These are phyloP conservation scores for Calliopsis andreniformis DNA, from an alignment of 1,140 invertebrate genomes.

Conservation along the genomic window DNA sequence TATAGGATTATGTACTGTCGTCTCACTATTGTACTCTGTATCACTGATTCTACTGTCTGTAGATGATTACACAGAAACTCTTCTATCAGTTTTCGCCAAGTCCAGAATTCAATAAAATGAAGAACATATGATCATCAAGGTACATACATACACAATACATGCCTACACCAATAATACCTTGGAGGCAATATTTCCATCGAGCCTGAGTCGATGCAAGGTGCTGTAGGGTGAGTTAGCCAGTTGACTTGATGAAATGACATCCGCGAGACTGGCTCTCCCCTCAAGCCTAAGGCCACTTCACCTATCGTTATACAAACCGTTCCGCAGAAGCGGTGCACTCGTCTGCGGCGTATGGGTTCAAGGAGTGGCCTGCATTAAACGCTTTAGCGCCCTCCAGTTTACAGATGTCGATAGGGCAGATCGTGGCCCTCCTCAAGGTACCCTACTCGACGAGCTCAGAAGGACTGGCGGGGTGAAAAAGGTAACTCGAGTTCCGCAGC, in stretches of 20 bases:
- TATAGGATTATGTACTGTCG: no score
- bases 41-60: no score
- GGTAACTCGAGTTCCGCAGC: conserved; percentile 65
- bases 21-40: no score
- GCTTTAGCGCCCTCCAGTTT: conserved; percentile 51
- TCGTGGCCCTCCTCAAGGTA: conserved; percentile 56
- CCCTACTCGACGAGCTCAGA: conserved; percentile 45
- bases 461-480: conserved; percentile 53
- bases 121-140: no score
- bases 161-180: no score
- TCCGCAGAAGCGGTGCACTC: conserved; percentile 18
- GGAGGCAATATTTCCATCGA: no score
- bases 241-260: conserved; percentile 1
- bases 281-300: not conserved
- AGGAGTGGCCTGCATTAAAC: conserved; percentile 55
- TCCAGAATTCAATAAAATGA: no score
- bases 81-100: no score
- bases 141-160: no score
- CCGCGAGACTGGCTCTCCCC: not conserved
- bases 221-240: not conserved
- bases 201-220: no score
- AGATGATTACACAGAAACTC: no score
- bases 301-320: conserved; percentile 12
- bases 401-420: conserved; percentile 77
- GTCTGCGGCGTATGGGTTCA: conserved; percentile 26